A percentile compares a stretch with the other conserved stretches of the same genome.
phyloP scores from a whole-genome alignment of 2,113 vertebrate species.

The Rhizomys pruinosus region DNA sequence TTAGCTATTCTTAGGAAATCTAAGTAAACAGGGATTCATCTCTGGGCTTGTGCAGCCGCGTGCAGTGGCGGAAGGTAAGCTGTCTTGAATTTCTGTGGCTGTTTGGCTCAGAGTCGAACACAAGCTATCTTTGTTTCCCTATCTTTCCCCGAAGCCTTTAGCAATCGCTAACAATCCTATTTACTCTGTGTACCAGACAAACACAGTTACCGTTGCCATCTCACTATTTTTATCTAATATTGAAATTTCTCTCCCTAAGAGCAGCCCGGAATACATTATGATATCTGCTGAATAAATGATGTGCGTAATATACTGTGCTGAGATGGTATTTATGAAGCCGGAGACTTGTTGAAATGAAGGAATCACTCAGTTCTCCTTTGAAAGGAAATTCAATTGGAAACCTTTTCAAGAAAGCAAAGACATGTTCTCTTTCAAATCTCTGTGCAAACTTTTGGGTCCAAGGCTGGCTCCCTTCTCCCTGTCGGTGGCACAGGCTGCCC shows the following conservation, averaged over 20 bases:
- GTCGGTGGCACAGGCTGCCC: background rate
- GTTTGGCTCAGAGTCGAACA: background rate
- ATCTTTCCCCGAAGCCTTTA: slow-evolving; percentile 67
- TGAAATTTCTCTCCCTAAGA: slow-evolving; percentile 83
- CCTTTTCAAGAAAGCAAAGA: slow-evolving; percentile 67
- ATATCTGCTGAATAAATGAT: slow-evolving; percentile 85
- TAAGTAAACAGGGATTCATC: background rate
- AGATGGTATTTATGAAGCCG: slow-evolving; percentile 72
- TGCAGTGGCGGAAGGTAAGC: slow-evolving; percentile 29
- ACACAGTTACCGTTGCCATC: slow-evolving; percentile 71
- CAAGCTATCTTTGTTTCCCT: slow-evolving; percentile 56
- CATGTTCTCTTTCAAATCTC: slow-evolving; percentile 11
- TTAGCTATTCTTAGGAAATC: slow-evolving; percentile 59
- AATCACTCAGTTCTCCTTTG: slow-evolving; percentile 73
- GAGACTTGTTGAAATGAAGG: slow-evolving; percentile 72
- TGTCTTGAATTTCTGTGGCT: slow-evolving; percentile 2
- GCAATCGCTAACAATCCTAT: slow-evolving; percentile 81
- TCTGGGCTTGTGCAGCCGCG: slow-evolving; percentile 35
- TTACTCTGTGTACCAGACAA: slow-evolving; percentile 78
- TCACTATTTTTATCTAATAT: slow-evolving; percentile 85
- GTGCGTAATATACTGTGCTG: slow-evolving; percentile 60
- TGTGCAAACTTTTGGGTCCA: slow-evolving; percentile 47
- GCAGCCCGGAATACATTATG: slow-evolving; percentile 84
- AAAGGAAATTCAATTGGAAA: slow-evolving; percentile 77
- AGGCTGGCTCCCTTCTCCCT: background rate